Percentiles rank a stretch among this genome's conserved stretches.
Evolutionary conservation across 2,113 vertebrate species (phyloP).

Genomic region (Cryptomyrus ogoouensis): DNA sequence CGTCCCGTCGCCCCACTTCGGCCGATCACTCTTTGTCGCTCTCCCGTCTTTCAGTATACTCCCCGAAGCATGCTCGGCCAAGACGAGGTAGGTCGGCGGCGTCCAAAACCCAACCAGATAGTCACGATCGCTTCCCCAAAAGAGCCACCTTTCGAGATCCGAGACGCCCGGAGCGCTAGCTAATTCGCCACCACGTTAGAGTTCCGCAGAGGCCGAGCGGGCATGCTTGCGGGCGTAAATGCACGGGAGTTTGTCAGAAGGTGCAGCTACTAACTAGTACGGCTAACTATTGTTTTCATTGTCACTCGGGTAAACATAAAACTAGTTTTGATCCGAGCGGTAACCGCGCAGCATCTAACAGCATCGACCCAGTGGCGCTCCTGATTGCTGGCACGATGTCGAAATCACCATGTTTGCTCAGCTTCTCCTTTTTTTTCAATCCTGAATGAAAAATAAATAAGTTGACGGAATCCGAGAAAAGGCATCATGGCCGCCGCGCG

Average conservation of each 20-base stretch:
- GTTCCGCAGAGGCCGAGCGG: conserved; percentile 9
- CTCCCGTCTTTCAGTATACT: conserved; percentile 33
- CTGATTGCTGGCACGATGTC: conserved; percentile 36
- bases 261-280: conserved; percentile 19
- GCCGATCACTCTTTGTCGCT: conserved; percentile 26
- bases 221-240: conserved; percentile 1
- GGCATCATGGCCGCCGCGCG: conserved; percentile 29
- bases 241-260: conserved; percentile 13
- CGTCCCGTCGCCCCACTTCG: conserved; percentile 1
- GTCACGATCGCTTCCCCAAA: neutral
- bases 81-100: conserved; percentile 10
- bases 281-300: conserved; percentile 43
- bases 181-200: neutral
- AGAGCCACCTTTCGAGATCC: neutral
- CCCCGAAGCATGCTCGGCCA: conserved; percentile 28
- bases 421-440: conserved; percentile 37
- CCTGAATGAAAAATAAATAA: conserved; percentile 44
- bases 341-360: neutral
- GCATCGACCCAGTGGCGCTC: conserved; percentile 19
- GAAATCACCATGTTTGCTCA: conserved; percentile 48
- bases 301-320: conserved; percentile 40
- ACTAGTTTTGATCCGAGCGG: neutral
- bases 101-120: conserved; percentile 18
- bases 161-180: conserved; percentile 1
- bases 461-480: conserved; percentile 47